Base-by-base conservation (phyloP, 2,113 vertebrate species). In the Cygnus buccinator region DNA sequence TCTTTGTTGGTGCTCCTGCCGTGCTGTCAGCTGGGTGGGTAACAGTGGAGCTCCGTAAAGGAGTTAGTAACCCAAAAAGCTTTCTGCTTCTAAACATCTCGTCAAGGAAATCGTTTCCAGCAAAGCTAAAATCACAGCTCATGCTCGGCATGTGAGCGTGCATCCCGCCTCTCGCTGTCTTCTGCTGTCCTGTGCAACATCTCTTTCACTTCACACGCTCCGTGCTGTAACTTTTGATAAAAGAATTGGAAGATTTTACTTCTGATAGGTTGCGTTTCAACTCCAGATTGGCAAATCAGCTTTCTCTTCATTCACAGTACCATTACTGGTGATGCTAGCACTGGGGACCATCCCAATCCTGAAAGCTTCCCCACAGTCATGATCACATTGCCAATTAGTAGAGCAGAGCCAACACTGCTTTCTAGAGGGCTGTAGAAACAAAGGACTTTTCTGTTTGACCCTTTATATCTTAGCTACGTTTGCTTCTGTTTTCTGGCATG, bases 171-270 rank as follows among this genome's bases (percentile, higher is more conserved):
- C 55, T 55, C 17, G 14, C 20, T 16, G 14, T 11, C 18, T 5
- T 10, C 50, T 55, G 19, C 41, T 6, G 0, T 43, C 37, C 28
- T 37, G 5, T 3, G 0, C 28, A 16, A 7, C 62, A 3, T 22
- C 41, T 9, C 18, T 41, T 29, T 14, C 65, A 4, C 11, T 13
- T 19, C 4, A 4, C 28, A 4, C 7, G 0, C 31, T 43, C 31
- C 74, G 1, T 6, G 0, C 11, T 39, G 15, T n/a, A 14, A 13
- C 65, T 54, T 59, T 54, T 54, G 9, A 35, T 25, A 15, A 16
- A 28, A 25, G 11, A 5, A n/a, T 6, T 18, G 43, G 66, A 37
- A 33, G 22, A 1, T 13, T 73, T 39, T 33, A 6, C 22, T 11
- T 39, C 52, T 9, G 9, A 13, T 4, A 37, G 10, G 33, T 44